Conservation (phyloP, 2,888 invertebrate genomes). For the Bursaphelenchus okinawaensis region DNA sequence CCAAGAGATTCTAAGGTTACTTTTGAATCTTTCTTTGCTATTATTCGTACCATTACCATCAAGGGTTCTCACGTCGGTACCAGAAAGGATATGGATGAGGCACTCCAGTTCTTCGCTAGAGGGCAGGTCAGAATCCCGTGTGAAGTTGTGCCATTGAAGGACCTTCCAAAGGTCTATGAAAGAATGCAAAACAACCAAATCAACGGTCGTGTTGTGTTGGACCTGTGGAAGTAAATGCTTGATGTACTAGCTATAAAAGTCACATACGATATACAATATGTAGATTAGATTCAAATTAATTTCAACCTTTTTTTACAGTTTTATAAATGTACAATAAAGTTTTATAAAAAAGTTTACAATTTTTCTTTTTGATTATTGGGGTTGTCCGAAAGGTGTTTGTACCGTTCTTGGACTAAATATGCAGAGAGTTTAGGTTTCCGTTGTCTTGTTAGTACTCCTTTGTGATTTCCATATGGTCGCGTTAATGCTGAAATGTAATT, state of each 20-base stretch:
- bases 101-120: conserved; percentile 22
- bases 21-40: conserved; percentile 19
- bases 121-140: conserved; percentile 18
- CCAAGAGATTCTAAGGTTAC: conserved; percentile 22
- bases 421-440: conserved; percentile 86
- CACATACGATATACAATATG: too few relatives aligned
- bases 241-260: neutral
- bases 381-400: conserved; percentile 60
- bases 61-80: conserved; percentile 20
- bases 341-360: too few relatives aligned
- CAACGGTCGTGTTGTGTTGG: conserved; percentile 20
- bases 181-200: conserved; percentile 23
- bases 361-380: too few relatives aligned
- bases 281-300: too few relatives aligned
- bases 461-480: conserved; percentile 61
- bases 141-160: conserved; percentile 21
- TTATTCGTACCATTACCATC: conserved; percentile 20
- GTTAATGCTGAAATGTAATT: conserved; percentile 18
- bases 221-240: conserved; percentile 17
- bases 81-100: conserved; percentile 23
- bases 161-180: conserved; percentile 18
- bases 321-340: too few relatives aligned
- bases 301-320: too few relatives aligned
- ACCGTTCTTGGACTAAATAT: conserved; percentile 74
- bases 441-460: conserved; percentile 75